Percentiles rank a stretch among this genome's conserved stretches.
These are phyloP conservation scores for Labeo rohita DNA, from an alignment of 2,113 vertebrate genomes.

Conservation along the genomic window DNA sequence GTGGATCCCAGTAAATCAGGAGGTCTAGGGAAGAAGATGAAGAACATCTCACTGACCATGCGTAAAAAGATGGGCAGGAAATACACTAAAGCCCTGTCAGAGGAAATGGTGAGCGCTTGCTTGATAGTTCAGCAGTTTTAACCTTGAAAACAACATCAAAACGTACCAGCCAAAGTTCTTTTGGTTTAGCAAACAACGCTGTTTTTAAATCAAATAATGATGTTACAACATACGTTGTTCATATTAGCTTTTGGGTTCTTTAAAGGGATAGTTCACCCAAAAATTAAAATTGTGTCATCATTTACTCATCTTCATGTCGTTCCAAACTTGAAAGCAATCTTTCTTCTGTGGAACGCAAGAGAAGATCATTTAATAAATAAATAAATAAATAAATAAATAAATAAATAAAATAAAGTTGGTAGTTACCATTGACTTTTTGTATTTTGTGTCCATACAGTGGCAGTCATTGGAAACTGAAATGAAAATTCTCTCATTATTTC, in stretches of 20 bases:
- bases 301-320: neutral
- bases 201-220: neutral
- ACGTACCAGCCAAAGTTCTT: neutral
- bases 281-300: neutral
- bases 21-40: slow-evolving; percentile 79
- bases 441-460: too few species aligned
- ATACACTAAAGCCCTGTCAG: slow-evolving; percentile 79
- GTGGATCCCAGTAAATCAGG: slow-evolving; percentile 67
- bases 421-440: too few species aligned
- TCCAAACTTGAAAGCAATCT: neutral
- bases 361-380: neutral
- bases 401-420: too few species aligned
- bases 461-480: neutral
- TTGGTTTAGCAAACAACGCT: neutral
- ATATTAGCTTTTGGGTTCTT: neutral
- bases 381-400: too few species aligned
- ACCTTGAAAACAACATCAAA: neutral
- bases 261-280: neutral
- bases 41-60: slow-evolving; percentile 82
- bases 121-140: neutral
- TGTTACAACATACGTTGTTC: neutral
- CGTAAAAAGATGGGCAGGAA: slow-evolving; percentile 83
- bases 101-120: slow-evolving; percentile 74
- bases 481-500: neutral
- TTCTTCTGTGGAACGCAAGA: neutral